Percentiles rank a stretch among this genome's conserved stretches.
These are phyloP conservation scores for Zosterops japonicus DNA, from an alignment of 2,113 vertebrate genomes.

Conservation along the genomic window DNA sequence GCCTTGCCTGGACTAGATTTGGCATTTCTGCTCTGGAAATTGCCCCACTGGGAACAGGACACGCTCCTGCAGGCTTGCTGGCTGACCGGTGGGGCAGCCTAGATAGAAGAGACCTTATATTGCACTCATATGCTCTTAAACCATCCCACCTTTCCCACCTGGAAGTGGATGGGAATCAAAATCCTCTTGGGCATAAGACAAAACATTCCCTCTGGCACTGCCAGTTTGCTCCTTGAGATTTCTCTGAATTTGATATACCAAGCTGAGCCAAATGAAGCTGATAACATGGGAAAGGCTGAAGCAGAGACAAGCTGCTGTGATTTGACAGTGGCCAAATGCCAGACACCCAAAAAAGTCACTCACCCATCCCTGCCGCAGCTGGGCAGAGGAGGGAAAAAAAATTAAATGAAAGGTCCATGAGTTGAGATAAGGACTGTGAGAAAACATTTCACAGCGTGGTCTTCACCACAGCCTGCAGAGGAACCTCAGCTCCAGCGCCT, in stretches of 20 bases:
- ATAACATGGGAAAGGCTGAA: neutral
- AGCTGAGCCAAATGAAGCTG: neutral
- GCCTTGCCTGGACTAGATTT: neutral
- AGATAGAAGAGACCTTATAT: neutral
- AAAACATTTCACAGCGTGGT: neutral
- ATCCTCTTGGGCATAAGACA: neutral
- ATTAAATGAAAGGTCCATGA: neutral
- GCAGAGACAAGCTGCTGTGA: neutral
- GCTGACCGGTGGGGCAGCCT: neutral
- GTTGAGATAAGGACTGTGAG: neutral
- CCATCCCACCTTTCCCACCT: neutral
- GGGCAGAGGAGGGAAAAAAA: neutral
- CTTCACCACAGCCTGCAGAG: neutral
- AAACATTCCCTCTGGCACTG: neutral
- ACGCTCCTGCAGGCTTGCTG: neutral
- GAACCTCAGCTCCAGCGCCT: neutral
- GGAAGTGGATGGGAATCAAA: neutral
- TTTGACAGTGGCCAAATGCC: neutral
- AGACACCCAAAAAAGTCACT: neutral
- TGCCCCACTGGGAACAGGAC: neutral
- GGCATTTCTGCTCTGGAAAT: neutral
- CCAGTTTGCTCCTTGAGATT: neutral
- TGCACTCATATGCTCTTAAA: neutral
- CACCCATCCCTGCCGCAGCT: neutral
- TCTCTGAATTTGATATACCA: neutral